Evolutionary conservation across 1,140 invertebrate species (phyloP).

Genomic region (Pectinophora gossypiella): DNA sequence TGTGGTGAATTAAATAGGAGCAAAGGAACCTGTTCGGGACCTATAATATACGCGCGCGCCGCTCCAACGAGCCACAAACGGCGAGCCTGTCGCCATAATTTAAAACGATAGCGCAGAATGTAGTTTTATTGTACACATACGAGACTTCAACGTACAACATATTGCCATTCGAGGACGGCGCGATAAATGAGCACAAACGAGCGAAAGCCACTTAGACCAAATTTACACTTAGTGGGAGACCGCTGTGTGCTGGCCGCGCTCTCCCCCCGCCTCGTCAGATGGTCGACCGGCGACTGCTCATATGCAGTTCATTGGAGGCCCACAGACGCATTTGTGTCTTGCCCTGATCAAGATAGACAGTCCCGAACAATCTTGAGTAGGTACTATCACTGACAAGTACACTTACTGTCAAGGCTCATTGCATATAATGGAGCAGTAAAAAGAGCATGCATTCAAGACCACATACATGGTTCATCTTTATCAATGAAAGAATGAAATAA

Average conservation of each 20-base stretch:
- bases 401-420: too few species aligned
- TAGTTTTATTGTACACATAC: constrained; percentile 57
- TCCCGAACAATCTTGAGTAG: too few species aligned
- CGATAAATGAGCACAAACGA: constrained; percentile 65
- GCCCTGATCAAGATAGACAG: too few species aligned
- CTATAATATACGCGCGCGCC: constrained; percentile 47
- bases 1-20: constrained; percentile 69
- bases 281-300: constrained; percentile 19
- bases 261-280: constrained; percentile 47
- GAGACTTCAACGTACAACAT: constrained; percentile 51
- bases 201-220: constrained; percentile 69
- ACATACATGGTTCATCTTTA: too few species aligned
- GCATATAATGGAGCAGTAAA: too few species aligned
- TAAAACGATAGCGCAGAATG: constrained; percentile 56
- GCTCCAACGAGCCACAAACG: constrained; percentile 54
- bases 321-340: too few species aligned
- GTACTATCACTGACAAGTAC: too few species aligned
- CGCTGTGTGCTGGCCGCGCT: constrained; percentile 20
- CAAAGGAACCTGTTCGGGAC: constrained; percentile 60
- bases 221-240: constrained; percentile 73
- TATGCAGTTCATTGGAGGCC: too few species aligned
- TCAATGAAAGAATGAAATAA: too few species aligned
- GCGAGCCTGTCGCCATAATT: constrained; percentile 59
- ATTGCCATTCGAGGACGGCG: constrained; percentile 49
- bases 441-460: too few species aligned